phyloP scores from a whole-genome alignment of 2,113 vertebrate genomes.

The Tursiops truncatus region DNA sequence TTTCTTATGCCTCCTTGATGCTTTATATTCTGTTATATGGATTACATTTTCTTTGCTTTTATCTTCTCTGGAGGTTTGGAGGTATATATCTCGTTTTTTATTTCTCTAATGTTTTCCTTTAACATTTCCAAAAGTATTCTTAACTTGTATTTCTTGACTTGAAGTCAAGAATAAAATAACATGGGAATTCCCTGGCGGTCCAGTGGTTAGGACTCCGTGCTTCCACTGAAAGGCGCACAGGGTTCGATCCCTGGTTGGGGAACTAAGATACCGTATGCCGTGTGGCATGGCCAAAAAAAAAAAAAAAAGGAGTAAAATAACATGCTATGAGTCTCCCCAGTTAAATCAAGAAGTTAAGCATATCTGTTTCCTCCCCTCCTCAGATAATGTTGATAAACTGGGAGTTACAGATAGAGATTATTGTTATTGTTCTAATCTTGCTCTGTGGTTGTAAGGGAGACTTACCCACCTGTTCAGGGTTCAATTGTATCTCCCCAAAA shows the following conservation, averaged over 20 bases:
- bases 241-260: no score
- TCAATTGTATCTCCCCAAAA: neutral
- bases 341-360: neutral
- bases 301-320: neutral
- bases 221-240: no score
- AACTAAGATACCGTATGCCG: no score
- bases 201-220: no score
- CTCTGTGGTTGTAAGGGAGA: neutral
- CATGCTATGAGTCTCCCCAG: neutral
- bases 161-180: neutral
- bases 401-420: neutral
- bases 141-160: neutral
- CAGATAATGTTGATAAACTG: neutral
- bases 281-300: no score
- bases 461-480: neutral
- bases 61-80: neutral
- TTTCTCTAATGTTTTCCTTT: neutral
- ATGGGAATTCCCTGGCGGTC: neutral
- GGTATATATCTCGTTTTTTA: neutral
- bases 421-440: neutral
- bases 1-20: neutral
- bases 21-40: neutral
- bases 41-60: neutral
- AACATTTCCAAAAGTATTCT: neutral
- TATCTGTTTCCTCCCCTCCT: neutral